Percentiles rank a stretch among this genome's conserved stretches.
Evolutionary conservation across 35 echinoderm and acorn worm genomes (phyloP).

Genomic region (Strongylocentrotus purpuratus): DNA sequence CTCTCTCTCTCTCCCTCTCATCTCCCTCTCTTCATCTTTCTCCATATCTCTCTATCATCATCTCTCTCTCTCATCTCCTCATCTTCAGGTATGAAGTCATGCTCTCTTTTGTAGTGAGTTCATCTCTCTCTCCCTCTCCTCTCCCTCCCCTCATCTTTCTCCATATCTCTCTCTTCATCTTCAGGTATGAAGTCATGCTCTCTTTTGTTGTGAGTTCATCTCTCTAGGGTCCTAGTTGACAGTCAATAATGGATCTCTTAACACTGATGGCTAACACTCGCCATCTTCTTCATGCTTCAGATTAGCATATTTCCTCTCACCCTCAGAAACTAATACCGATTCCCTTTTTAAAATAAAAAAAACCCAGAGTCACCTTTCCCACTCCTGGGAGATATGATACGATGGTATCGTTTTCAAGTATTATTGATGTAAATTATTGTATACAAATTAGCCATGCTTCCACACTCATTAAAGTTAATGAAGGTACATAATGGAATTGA

Average conservation of each 20-base stretch:
- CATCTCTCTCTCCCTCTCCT: no score
- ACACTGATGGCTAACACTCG: background rate
- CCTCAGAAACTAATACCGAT: background rate
- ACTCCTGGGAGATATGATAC: background rate
- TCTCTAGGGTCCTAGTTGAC: background rate
- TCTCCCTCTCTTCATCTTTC: no score
- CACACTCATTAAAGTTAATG: background rate
- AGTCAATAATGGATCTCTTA: background rate
- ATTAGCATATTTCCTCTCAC: conserved; percentile 18
- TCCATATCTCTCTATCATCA: no score
- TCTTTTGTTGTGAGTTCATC: no score
- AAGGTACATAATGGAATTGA: background rate
- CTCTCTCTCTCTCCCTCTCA: no score
- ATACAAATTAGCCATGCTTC: background rate
- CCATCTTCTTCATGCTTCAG: background rate
- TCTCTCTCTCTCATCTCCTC: no score
- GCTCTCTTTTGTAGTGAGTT: no score
- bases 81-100: no score
- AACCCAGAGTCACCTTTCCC: background rate
- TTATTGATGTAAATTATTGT: background rate
- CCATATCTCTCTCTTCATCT: no score
- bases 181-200: no score
- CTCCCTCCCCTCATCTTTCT: no score
- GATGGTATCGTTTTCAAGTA: background rate
- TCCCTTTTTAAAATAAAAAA: background rate